phyloP scores from a whole-genome alignment of 2,888 invertebrate genomes.

The Harpalus rubripes region DNA sequence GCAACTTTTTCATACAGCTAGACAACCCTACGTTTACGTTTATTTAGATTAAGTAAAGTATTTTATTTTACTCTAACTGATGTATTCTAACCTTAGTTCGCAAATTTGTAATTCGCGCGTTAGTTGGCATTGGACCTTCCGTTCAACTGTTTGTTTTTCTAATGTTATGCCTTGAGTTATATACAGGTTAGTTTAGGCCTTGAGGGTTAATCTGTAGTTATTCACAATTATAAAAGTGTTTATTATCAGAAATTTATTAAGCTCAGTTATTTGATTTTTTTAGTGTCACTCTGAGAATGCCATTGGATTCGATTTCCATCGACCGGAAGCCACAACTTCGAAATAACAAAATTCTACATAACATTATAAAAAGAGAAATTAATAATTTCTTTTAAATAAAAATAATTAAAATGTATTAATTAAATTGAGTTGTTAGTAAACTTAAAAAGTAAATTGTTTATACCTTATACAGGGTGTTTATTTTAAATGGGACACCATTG shows the following conservation, averaged over 20 bases:
- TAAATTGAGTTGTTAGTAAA: too few relatives aligned
- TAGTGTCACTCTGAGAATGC: conserved; percentile 29
- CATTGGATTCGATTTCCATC: neutral
- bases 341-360: neutral
- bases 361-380: too few relatives aligned
- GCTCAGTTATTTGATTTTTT: conserved; percentile 50
- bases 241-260: conserved; percentile 49
- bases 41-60: conserved; percentile 18
- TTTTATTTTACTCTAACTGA: conserved; percentile 12
- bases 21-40: conserved; percentile 18
- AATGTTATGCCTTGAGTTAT: conserved; percentile 33
- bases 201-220: conserved; percentile 34
- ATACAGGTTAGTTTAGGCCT: conserved; percentile 36
- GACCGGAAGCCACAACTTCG: neutral
- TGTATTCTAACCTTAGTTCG: conserved; percentile 29
- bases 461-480: too few relatives aligned
- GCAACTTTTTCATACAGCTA: conserved; percentile 44
- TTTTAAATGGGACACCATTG: too few relatives aligned
- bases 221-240: conserved; percentile 50
- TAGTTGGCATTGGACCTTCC: conserved; percentile 46
- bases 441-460: too few relatives aligned
- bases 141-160: conserved; percentile 42
- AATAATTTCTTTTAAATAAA: too few relatives aligned
- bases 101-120: conserved; percentile 37
- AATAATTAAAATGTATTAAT: too few relatives aligned